phyloP scores from a whole-genome alignment of 2,797 vertebrate genomes.

The Fistularia commersonii region DNA sequence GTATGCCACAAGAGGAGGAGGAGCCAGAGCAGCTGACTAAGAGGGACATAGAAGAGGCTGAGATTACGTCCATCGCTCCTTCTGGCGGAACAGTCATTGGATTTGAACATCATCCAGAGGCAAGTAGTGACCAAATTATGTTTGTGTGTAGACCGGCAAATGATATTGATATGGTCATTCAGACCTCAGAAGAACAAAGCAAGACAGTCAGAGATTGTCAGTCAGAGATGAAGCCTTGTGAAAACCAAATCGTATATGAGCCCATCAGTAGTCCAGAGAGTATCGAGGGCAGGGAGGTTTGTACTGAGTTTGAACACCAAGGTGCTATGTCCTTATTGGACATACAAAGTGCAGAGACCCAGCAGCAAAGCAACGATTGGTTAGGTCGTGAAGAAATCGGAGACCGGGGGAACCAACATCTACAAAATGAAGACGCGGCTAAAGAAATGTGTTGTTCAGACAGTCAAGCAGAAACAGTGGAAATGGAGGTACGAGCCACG shows the following conservation, averaged over 20 bases:
- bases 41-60: conserved; percentile 26
- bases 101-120: conserved; percentile 20
- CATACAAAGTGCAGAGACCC: conserved; percentile 25
- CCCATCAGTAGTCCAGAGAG: conserved; percentile 72
- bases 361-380: conserved; percentile 13
- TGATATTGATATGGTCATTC: conserved; percentile 23
- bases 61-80: conserved; percentile 2
- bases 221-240: conserved; percentile 24
- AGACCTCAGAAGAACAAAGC: conserved; percentile 40
- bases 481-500: conserved; percentile 32
- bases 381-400: background rate
- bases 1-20: conserved; percentile 24
- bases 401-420: background rate
- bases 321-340: conserved; percentile 36
- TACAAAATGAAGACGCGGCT: background rate
- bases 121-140: conserved; percentile 26
- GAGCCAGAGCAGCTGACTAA: conserved; percentile 17
- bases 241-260: conserved; percentile 64
- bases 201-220: conserved; percentile 18
- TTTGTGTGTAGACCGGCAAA: conserved; percentile 47
- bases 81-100: conserved; percentile 13
- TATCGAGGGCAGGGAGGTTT: conserved; percentile 35
- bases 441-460: conserved; percentile 16
- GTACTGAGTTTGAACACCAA: conserved; percentile 25
- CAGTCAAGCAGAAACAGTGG: background rate